phyloP scores from a whole-genome alignment of 2,113 vertebrate genomes.

The Nanger granti region DNA sequence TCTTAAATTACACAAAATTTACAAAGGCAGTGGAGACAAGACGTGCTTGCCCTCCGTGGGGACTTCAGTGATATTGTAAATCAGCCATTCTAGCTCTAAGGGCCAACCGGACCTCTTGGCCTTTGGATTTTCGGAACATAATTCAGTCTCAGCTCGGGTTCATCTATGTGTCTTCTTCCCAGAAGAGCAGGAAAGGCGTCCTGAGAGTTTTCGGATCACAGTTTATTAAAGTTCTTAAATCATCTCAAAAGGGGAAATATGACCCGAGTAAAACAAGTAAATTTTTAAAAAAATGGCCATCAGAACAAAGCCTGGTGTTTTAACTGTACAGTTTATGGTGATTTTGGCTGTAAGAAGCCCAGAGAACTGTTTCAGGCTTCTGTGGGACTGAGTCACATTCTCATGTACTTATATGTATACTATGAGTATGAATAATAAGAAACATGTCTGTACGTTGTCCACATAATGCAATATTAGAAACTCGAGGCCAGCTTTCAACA shows the following conservation, averaged over 20 bases:
- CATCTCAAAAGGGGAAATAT: conserved; percentile 61
- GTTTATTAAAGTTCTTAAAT: conserved; percentile 78
- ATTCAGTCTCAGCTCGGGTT: conserved; percentile 65
- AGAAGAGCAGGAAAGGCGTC: conserved; percentile 61
- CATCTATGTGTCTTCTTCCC: conserved; percentile 60
- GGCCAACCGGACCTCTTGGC: conserved; percentile 45
- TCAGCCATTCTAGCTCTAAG: conserved; percentile 37
- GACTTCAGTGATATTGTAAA: conserved; percentile 65
- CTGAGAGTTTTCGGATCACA: conserved; percentile 69
- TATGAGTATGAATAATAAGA: background rate
- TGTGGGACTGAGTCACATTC: background rate
- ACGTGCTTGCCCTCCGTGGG: conserved; percentile 26
- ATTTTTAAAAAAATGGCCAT: conserved; percentile 45
- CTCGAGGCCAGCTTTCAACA: conserved; percentile 41
- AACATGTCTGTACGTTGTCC: background rate
- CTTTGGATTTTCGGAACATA: conserved; percentile 66
- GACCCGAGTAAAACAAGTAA: conserved; percentile 60
- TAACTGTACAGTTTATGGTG: conserved; percentile 8
- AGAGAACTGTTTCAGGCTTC: background rate
- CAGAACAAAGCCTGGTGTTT: conserved; percentile 65
- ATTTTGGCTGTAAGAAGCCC: conserved; percentile 25
- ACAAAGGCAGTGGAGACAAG: conserved; percentile 47
- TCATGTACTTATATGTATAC: background rate
- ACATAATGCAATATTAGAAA: background rate
- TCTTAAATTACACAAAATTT: conserved; percentile 52